phyloP scores from a whole-genome alignment of 1,140 invertebrate species.

The Leptonema lineaticorne region DNA sequence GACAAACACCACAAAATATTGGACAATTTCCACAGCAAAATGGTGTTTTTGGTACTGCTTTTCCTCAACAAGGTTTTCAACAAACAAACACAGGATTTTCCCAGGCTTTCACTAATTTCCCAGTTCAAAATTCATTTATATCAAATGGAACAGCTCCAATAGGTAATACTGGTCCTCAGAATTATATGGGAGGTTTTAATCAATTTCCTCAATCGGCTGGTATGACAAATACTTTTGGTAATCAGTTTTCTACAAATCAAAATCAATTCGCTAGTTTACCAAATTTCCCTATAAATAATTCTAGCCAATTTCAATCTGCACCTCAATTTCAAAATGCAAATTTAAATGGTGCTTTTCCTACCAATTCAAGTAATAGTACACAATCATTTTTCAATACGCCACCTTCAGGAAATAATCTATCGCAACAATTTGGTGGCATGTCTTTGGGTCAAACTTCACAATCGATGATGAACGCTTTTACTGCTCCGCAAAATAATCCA shows the following conservation, averaged over 20 bases:
- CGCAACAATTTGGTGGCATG: conserved; percentile 37
- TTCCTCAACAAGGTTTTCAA: conserved; percentile 27
- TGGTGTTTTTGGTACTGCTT: conserved; percentile 10
- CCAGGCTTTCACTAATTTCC: conserved; percentile 24
- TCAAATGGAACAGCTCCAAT: conserved; percentile 15
- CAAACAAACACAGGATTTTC: neutral
- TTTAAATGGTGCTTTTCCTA: conserved; percentile 31
- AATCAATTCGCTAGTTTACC: conserved; percentile 27
- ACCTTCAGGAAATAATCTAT: conserved; percentile 15
- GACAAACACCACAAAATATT: conserved; percentile 57
- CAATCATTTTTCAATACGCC: conserved; percentile 23
- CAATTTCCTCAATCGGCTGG: conserved; percentile 19
- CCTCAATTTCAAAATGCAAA: conserved; percentile 29
- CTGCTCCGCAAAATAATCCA: conserved; percentile 11
- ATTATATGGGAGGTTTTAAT: conserved; percentile 22
- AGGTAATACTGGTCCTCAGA: conserved; percentile 13
- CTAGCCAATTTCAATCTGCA: conserved; percentile 28
- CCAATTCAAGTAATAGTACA: conserved; percentile 6
- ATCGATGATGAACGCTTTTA: conserved; percentile 29
- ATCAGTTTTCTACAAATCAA: conserved; percentile 22
- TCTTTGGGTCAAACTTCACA: conserved; percentile 26
- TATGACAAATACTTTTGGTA: conserved; percentile 23
- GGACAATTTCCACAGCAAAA: conserved; percentile 24
- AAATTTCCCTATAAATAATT: neutral
- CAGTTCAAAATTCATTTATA: conserved; percentile 18